A percentile compares a stretch with the other conserved stretches of the same genome.
Evolutionary conservation across 2,113 vertebrate genomes (phyloP).

Genomic region (Poicephalus meyeri): DNA sequence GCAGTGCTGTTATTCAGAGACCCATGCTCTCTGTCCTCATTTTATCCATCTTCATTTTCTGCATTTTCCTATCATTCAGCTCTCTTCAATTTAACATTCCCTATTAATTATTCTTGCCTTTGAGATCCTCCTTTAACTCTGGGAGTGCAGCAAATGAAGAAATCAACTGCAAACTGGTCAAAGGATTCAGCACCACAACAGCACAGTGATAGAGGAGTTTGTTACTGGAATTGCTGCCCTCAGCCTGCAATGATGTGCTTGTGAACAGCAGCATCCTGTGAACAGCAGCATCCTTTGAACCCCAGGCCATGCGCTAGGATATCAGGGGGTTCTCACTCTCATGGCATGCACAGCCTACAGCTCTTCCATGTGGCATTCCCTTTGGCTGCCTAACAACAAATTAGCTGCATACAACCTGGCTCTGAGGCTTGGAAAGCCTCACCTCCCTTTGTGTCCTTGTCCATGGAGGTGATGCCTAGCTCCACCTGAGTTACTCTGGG

Average conservation of each 20-base stretch:
- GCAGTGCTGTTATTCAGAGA: not conserved
- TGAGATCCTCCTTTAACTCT: not conserved
- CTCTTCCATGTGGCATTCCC: not conserved
- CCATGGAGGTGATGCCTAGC: not conserved
- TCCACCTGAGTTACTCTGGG: not conserved
- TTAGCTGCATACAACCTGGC: not conserved
- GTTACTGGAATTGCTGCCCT: not conserved
- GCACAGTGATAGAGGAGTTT: not conserved
- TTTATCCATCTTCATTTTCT: not conserved
- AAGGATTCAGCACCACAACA: not conserved
- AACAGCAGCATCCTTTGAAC: not conserved
- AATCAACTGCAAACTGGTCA: not conserved
- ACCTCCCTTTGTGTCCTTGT: rapidly evolving
- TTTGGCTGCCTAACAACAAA: not conserved
- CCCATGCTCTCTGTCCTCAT: not conserved
- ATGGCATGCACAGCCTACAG: rapidly evolving
- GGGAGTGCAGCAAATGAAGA: not conserved
- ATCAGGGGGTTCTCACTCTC: not conserved
- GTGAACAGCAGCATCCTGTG: not conserved
- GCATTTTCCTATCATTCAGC: not conserved
- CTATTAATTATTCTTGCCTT: not conserved
- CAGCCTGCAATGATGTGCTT: rapidly evolving
- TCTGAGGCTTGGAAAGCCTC: not conserved
- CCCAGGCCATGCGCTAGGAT: not conserved
- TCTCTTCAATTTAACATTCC: not conserved